Base-by-base conservation (phyloP, 92 coral and sea anemone species). In the Parazoanthus darwini region DNA sequence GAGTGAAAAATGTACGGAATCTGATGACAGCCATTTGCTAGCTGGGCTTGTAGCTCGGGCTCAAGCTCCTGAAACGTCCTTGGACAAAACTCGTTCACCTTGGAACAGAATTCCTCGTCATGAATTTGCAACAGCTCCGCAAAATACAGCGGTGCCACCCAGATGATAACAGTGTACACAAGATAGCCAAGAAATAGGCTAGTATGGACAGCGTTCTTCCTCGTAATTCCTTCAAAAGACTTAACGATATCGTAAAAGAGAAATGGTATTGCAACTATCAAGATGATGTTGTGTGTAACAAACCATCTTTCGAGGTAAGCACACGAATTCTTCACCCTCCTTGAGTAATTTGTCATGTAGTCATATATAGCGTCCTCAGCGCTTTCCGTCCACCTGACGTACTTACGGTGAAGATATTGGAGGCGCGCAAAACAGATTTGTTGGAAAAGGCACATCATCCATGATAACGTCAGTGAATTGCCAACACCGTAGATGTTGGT, bases 361-460 rank as follows among this genome's bases (percentile, higher is more conserved):
- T 74, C 88, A 74, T 85, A 89, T 44, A 91, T 78, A 13, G 94
- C 94, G 33, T 81, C 90, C 42, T 91, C 94, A 4, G 86, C 74
- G 39, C 78, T 91, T 74, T 67, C 81, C 29, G 88, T 89, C 94
- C 94, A 91, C 16, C 26, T 23, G 13, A 79, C 39, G 74, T 89
- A 91, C 44, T 86, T 81, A 13, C 33, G 65, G 74, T 44, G 48
- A 10, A 86, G 79, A 80, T 75, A 71, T 36, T 86, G 46, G 50
- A 91, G 74, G 37, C 92, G 92, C 66, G 46, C 88, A 11, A 58
- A 86, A 85, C 94, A 91, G 79, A 38, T 83, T 78, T 91, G 92
- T 43, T 91, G 92, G 13, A 91, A 81, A 80, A 91, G 94, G 85
- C 90, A 91, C 84, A 86, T 81, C 42, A 89, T 91, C 94, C 94